These are phyloP conservation scores for Hydrotaea diabolus DNA, from an alignment of 2,888 invertebrate genomes.

Conservation along the genomic window DNA sequence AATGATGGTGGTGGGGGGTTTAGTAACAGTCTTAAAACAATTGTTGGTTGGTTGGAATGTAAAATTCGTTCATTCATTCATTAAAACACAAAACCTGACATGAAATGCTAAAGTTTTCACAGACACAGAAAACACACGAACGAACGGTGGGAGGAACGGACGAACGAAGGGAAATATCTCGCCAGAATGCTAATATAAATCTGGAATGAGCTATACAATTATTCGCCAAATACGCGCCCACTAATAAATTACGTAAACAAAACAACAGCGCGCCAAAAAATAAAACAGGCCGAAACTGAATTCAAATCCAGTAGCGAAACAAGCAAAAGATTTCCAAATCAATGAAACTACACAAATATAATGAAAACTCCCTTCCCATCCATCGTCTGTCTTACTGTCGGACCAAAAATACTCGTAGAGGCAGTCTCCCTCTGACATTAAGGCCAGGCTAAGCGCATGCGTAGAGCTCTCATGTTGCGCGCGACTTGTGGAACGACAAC, in stretches of 20 bases:
- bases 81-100: not conserved
- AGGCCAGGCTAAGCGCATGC: conserved; percentile 18
- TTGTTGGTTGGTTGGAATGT: conserved; percentile 22
- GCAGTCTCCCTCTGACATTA: not conserved
- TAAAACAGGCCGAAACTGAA: not conserved
- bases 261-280: not conserved
- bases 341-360: conserved; percentile 5
- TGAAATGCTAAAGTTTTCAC: not conserved
- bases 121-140: not conserved
- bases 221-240: conserved; percentile 35
- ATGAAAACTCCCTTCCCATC: not conserved
- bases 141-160: not conserved
- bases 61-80: conserved; percentile 22
- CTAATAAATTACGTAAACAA: conserved; percentile 15
- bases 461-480: not conserved
- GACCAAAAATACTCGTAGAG: not conserved
- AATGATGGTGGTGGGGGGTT: not conserved
- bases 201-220: conserved; percentile 14
- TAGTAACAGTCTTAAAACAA: not conserved
- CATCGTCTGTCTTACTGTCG: not conserved
- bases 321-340: conserved; percentile 13
- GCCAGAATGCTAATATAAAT: not conserved
- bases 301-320: conserved; percentile 27
- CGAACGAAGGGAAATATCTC: not conserved
- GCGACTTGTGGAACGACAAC: too few species aligned